A percentile compares a stretch with the other conserved stretches of the same genome.
phyloP scores from a whole-genome alignment of 2,888 invertebrate species.

The Rotaria socialis region DNA sequence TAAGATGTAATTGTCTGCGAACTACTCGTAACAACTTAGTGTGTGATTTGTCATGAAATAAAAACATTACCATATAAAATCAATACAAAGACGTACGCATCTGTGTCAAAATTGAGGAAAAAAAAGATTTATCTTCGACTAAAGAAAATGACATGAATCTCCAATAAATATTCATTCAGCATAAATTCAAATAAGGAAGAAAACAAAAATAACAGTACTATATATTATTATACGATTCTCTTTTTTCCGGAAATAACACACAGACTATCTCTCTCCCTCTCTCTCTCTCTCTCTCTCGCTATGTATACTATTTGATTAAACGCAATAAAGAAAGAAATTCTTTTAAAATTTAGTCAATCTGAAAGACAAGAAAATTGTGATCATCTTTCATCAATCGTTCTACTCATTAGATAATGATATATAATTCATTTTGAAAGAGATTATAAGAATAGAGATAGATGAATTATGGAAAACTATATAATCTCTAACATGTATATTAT shows the following conservation, averaged over 20 bases:
- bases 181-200: neutral
- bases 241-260: too few species aligned
- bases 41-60: neutral
- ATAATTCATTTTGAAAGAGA: too few species aligned
- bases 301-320: too few species aligned
- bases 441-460: too few species aligned
- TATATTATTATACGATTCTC: neutral
- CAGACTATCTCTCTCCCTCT: too few species aligned
- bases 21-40: neutral
- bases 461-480: too few species aligned
- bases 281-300: too few species aligned
- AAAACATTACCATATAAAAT: neutral
- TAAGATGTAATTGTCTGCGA: too few species aligned
- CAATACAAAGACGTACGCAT: neutral
- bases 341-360: too few species aligned
- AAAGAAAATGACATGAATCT: neutral
- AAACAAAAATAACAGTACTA: neutral
- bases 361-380: neutral
- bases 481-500: too few species aligned
- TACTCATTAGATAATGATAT: neutral
- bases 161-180: neutral
- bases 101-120: neutral
- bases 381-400: neutral
- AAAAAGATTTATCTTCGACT: neutral
- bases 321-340: neutral